Conservation (phyloP, 2,113 vertebrate genomes). For the Zosterops pallidus region DNA sequence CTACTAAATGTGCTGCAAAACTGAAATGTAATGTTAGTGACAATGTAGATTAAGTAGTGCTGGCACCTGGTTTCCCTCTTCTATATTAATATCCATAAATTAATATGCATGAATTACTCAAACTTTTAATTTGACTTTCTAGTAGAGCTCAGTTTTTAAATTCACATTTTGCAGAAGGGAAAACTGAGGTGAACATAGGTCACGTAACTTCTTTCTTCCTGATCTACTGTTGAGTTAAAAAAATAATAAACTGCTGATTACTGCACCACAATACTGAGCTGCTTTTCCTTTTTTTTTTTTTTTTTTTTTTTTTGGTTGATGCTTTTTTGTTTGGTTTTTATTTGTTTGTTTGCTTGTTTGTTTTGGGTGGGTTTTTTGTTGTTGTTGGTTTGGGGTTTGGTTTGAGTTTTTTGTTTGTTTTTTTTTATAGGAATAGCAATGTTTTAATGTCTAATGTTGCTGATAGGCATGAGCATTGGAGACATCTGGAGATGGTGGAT, state of each 20-base stretch:
- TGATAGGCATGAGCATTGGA: neutral
- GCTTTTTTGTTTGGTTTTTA: neutral
- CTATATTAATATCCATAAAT: neutral
- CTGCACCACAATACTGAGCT: neutral
- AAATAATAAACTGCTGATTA: neutral
- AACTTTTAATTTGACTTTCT: neutral
- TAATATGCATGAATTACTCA: neutral
- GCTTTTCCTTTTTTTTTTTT: neutral
- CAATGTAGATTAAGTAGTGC: neutral
- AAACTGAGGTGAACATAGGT: neutral
- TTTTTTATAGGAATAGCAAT: neutral
- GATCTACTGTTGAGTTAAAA: neutral
- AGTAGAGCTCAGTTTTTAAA: neutral
- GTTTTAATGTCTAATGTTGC: neutral
- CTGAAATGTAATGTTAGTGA: neutral
- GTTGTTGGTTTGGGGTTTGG: neutral
- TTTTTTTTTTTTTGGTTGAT: fast-evolving
- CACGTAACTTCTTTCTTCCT: neutral
- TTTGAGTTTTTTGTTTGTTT: neutral
- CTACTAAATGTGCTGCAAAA: neutral
- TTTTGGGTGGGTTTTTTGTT: neutral
- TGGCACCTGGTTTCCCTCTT: neutral
- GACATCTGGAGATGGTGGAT: neutral
- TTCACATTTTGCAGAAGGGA: neutral
- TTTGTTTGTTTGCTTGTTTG: too few species aligned